Base-by-base conservation (phyloP, 2,113 vertebrate species). In the Nymphicus hollandicus region DNA sequence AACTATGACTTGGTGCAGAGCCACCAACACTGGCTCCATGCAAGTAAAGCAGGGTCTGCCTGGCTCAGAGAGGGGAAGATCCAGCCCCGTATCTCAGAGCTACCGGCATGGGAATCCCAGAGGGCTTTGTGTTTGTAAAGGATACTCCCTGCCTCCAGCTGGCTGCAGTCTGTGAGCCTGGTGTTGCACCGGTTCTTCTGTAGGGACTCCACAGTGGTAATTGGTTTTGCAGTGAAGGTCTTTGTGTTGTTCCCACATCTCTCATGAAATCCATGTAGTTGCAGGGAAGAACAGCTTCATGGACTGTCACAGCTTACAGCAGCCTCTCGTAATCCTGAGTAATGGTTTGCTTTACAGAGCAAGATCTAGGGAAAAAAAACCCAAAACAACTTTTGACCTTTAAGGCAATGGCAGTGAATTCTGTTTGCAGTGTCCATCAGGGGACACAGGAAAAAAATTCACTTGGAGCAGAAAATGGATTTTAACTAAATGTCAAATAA, bases 401-500 rank as follows among this genome's bases (percentile, higher is more conserved):
- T 96, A 47, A 88, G 95, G 61, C 81, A 97, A 84, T 88, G 97
- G 64, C 95, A 95, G 64, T 86, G 91, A 94, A 87, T 97, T 91
- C 23, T 52, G 64, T 92, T 84, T 80, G 44, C 86, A 96, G 90
- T 95, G 91, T 81, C 96, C 91, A 33, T 89, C 94, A 74, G 63
- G 95, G 90, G 88, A 86, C 74, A 33, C 6, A 50, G 66, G 47
- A 14, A 92, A 92, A 79, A 89, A 97, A 94, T 50, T 88, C 94
- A 77, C 77, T 89, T 80, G 89, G 69, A 94, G 92, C 91, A 93
- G 76, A 95, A 97, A 96, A 96, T 92, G 91, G 89, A 92, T 95
- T 97, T 96, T 95, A 97, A 92, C 95, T 96, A 97, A 97, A 97
- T 96, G 96, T 97, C 95, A 97, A 64, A 94, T 96, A 92, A 97